Percentiles rank a stretch among this genome's conserved stretches.
Evolutionary conservation across 2,113 vertebrate genomes (phyloP).

Genomic region (Haliaeetus leucogaster): DNA sequence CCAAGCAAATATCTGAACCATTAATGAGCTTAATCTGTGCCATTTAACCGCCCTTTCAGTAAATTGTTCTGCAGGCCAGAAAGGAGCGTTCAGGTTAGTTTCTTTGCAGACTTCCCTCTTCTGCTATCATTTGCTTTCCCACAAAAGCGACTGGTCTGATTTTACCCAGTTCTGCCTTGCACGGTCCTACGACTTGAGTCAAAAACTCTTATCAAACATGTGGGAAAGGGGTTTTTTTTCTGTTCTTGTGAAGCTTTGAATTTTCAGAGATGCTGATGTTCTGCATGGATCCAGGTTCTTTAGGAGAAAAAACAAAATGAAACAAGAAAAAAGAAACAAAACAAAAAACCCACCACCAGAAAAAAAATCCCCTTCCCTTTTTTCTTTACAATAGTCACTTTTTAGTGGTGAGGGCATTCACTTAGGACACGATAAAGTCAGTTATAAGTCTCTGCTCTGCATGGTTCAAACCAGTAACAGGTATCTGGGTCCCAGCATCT

Average conservation of each 20-base stretch:
- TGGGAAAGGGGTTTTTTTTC: background rate
- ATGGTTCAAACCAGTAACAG: background rate
- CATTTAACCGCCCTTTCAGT: slow-evolving; percentile 14
- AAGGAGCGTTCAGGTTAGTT: background rate
- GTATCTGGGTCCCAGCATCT: background rate
- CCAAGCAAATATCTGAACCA: slow-evolving; percentile 43
- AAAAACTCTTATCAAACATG: background rate
- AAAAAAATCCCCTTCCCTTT: background rate
- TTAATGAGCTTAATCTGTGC: slow-evolving; percentile 58
- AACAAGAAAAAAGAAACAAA: background rate
- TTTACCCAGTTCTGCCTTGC: background rate
- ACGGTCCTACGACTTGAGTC: background rate
- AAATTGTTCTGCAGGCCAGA: slow-evolving; percentile 20
- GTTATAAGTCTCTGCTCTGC: background rate
- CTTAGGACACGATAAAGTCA: background rate
- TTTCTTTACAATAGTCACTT: background rate
- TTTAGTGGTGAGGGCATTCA: background rate
- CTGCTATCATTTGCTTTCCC: background rate
- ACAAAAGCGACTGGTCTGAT: background rate
- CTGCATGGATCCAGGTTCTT: background rate
- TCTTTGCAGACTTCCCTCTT: background rate
- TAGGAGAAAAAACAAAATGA: background rate
- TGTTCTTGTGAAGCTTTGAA: background rate
- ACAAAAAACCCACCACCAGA: background rate
- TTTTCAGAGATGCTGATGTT: background rate